Evolutionary conservation across 2,888 invertebrate species (phyloP).

Genomic region (Yponomeuta sedellus): DNA sequence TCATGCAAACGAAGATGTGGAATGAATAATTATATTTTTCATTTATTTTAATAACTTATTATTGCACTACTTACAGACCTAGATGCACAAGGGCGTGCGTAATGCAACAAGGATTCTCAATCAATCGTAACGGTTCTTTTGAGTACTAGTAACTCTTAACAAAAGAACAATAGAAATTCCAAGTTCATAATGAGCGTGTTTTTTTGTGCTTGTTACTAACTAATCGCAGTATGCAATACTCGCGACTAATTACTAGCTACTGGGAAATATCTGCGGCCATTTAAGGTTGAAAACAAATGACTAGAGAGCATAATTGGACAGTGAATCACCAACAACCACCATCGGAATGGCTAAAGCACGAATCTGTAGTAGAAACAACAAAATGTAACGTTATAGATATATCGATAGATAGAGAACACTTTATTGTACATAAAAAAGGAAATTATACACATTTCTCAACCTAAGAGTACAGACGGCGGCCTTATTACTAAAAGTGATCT

Average conservation of each 20-base stretch:
- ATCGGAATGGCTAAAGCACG: background rate
- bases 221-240: background rate
- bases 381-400: background rate
- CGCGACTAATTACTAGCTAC: background rate
- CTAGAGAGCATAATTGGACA: background rate
- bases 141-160: background rate
- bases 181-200: background rate
- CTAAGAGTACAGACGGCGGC: no score
- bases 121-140: no score
- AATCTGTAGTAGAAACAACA: background rate
- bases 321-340: background rate
- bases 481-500: no score
- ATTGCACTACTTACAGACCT: no score
- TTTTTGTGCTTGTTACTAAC: background rate
- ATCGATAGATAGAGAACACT: no score
- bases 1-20: no score
- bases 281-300: background rate
- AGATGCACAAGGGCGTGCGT: no score
- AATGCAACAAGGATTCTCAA: no score
- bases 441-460: no score
- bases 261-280: background rate
- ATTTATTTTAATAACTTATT: no score
- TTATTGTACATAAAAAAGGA: no score
- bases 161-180: constrained; percentile 1
- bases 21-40: no score